Conservation (phyloP, 1,140 invertebrate species). For the Polypedilum pembai region DNA sequence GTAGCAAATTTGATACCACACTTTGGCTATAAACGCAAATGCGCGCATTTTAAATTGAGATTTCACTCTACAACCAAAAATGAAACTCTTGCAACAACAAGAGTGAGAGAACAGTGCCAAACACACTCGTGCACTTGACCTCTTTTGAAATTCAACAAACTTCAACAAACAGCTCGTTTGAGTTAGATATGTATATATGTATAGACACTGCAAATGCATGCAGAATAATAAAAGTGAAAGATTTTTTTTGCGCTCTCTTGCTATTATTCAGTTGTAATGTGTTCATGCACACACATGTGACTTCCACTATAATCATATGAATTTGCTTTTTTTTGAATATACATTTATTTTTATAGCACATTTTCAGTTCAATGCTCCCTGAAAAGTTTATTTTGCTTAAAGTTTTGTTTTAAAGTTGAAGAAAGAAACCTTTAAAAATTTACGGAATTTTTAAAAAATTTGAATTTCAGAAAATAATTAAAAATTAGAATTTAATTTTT, state of each 20-base stretch:
- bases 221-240: constrained; percentile 15
- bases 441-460: no score
- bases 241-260: not conserved
- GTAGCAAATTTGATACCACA: constrained; percentile 21
- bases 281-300: constrained; percentile 1
- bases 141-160: constrained; percentile 13
- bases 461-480: no score
- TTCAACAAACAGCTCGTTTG: not conserved
- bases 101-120: not conserved
- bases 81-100: no score
- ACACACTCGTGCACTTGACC: not conserved
- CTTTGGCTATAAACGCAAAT: constrained; percentile 17
- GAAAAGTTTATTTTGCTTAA: no score
- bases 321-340: not conserved
- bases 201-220: constrained; percentile 5
- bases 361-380: not conserved
- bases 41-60: not conserved
- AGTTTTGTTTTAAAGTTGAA: no score
- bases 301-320: constrained; percentile 4
- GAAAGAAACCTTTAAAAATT: no score
- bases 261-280: not conserved
- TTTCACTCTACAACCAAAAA: no score
- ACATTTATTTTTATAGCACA: not conserved
- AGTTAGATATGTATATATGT: not conserved
- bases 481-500: no score